These are phyloP conservation scores for Mesocricetus auratus DNA, from an alignment of 2,113 vertebrate species.

Conservation along the genomic window DNA sequence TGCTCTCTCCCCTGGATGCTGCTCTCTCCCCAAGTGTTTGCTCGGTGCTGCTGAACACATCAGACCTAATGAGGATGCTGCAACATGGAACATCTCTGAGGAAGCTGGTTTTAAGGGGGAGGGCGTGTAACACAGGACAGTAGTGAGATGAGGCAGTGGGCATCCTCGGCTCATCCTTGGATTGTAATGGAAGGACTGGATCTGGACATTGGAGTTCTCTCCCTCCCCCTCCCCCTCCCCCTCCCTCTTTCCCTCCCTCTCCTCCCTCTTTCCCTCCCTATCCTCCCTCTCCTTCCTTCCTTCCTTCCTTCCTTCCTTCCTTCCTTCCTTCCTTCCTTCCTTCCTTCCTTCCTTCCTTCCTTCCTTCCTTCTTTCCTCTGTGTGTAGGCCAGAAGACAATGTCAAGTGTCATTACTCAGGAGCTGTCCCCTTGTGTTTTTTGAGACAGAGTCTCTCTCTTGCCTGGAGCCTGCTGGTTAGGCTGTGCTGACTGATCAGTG, in stretches of 20 bases:
- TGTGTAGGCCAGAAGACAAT: background rate
- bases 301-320: too few relatives aligned
- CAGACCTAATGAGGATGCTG: background rate
- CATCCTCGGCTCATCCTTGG: background rate
- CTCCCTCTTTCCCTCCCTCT: rapidly evolving
- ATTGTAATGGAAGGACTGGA: background rate
- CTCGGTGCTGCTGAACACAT: background rate
- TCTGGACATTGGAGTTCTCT: background rate
- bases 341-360: too few relatives aligned
- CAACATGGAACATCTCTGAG: background rate
- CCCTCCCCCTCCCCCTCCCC: background rate
- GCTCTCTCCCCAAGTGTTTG: background rate
- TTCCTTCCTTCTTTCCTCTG: too few relatives aligned
- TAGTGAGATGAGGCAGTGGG: background rate
- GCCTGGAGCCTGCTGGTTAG: background rate
- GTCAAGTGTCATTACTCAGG: background rate
- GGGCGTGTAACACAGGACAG: rapidly evolving
- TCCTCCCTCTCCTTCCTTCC: background rate
- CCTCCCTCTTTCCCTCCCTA: background rate
- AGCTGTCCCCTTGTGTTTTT: background rate
- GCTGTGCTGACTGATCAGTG: background rate
- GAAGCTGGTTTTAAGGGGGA: background rate
- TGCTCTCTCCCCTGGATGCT: rapidly evolving
- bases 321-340: too few relatives aligned
- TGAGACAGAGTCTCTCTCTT: background rate